Base-by-base conservation (phyloP, 1,140 invertebrate species). In the Chrysomallon squamiferum region DNA sequence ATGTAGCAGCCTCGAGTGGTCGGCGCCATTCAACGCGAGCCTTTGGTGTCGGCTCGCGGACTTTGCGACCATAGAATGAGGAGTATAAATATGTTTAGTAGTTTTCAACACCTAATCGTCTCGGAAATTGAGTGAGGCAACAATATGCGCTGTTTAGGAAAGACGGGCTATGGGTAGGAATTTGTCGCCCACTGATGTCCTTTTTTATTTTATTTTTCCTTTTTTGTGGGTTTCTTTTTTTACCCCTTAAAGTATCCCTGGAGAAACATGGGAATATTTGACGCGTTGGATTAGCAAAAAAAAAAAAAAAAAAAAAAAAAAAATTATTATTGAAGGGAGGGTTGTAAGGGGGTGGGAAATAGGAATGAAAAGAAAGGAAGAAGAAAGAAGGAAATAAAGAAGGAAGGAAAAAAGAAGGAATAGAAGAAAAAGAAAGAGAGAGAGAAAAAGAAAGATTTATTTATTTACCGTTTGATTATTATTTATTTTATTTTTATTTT, bases 1-100 rank as follows among this genome's bases (percentile, higher is more conserved):
- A 69, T 69, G 52, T 18, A 57, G 35, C 29, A 20, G 25, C 22
- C 22, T 30, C 29, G 25, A 54, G 50, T 27, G 50, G 50, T 22
- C 50, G 22, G 15, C n/a, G 50, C 50, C 50, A 54, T 54, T 54
- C 50, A 54, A 13, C 15, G 22, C n/a, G 25, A 27, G 22, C 29
- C 50, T 54, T 54, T 54, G 50, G 22, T 54, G 15, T 54, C 25
- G 18, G 22, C 29, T 30, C 15, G 29, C 29, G 25, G 50, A 22
- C 22, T 25, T n/a, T 18, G 29, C 50, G 22, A 27, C 50, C 27
- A 43, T 59, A 41, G 58, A 35, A 25, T 13, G 15, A 47, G n/a
- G 57, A 25, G 49, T 47, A 60, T 66, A 66, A 66, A 60, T 66
- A 66, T 66, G 64, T 66, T 66, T 66, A 60, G 56, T 60, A 38